Conservation (phyloP, 2,113 vertebrate genomes). For the Trogon melanurus region DNA sequence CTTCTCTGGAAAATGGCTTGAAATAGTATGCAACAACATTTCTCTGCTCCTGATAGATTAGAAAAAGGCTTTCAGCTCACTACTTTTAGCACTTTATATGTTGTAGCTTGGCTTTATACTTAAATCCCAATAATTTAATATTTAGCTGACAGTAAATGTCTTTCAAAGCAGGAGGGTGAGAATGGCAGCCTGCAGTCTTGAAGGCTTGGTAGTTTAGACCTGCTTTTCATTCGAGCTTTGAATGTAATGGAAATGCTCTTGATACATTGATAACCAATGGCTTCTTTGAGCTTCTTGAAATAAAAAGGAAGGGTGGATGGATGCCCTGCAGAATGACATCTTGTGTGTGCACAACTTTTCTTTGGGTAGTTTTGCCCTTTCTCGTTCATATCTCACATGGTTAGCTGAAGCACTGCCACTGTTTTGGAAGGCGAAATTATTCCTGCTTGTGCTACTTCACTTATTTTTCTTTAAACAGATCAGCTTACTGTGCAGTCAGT, state of each 20-base stretch:
- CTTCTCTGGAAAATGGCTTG: not conserved
- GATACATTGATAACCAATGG: not conserved
- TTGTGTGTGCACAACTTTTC: not conserved
- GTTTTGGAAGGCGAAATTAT: not conserved
- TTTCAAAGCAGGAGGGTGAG: not conserved
- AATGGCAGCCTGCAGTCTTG: not conserved
- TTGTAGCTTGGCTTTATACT: not conserved
- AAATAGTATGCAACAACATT: not conserved
- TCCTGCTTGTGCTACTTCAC: not conserved
- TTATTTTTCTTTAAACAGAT: not conserved
- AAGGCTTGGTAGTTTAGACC: not conserved
- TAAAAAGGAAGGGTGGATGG: not conserved
- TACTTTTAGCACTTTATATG: not conserved
- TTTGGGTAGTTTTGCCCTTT: not conserved
- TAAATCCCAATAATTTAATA: not conserved
- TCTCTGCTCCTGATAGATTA: not conserved
- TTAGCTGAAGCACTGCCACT: not conserved
- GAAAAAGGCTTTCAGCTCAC: not conserved
- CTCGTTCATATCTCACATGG: not conserved
- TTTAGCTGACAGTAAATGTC: not conserved
- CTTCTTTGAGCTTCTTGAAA: not conserved
- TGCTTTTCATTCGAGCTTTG: not conserved
- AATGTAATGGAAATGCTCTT: not conserved
- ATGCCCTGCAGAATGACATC: not conserved
- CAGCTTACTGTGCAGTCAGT: not conserved